phyloP scores from a whole-genome alignment of 2,888 invertebrate species.

The Nephrotoma flavescens region DNA sequence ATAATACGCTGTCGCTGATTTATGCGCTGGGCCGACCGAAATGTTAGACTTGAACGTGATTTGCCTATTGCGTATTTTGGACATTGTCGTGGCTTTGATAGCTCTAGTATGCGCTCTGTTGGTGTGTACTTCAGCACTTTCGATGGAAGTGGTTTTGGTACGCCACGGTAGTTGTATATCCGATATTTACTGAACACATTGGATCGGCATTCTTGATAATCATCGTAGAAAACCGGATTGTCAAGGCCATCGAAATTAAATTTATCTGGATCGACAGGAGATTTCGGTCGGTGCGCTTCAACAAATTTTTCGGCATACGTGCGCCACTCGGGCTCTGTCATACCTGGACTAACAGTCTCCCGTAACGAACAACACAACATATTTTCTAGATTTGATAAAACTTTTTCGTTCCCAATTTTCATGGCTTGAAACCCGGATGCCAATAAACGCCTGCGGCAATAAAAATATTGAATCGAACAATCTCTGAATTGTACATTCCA shows the following conservation, averaged over 20 bases:
- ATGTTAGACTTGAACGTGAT: background rate
- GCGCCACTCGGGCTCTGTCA: background rate
- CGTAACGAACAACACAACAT: background rate
- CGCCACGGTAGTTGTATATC: background rate
- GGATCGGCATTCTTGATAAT: background rate
- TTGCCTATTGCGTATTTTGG: background rate
- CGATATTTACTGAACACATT: background rate
- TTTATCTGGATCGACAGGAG: background rate
- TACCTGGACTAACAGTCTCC: background rate
- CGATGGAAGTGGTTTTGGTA: background rate
- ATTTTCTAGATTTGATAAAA: background rate
- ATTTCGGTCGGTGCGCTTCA: background rate
- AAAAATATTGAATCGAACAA: background rate
- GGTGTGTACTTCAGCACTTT: background rate
- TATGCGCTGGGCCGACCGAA: background rate
- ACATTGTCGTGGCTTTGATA: background rate
- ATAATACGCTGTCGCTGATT: background rate
- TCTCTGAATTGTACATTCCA: background rate
- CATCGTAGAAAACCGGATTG: background rate
- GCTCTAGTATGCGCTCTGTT: background rate
- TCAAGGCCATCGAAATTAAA: background rate
- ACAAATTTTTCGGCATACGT: background rate
- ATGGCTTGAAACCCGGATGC: background rate
- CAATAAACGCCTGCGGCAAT: background rate
- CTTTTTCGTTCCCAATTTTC: background rate